These are phyloP conservation scores for Cryptotis parvus DNA, from an alignment of 2,113 vertebrate genomes.

Conservation along the genomic window DNA sequence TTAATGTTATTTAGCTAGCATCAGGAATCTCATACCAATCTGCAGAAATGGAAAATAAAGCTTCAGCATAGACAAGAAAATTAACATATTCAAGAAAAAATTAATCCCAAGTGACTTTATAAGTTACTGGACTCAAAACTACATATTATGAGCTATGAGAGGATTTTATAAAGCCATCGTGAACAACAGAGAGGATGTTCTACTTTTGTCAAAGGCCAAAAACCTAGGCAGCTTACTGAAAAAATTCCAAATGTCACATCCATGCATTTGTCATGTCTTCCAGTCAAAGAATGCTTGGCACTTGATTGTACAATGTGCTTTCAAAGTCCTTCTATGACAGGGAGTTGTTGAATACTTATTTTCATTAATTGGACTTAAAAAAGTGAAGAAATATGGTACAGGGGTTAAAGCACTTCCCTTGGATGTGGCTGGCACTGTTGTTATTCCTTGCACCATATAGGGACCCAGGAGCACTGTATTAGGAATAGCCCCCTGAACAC, in stretches of 20 bases:
- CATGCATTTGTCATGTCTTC: neutral
- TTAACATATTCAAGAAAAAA: constrained; percentile 63
- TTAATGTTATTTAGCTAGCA: constrained; percentile 56
- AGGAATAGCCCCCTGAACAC: too few species aligned
- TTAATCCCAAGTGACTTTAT: constrained; percentile 61
- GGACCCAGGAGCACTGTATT: too few species aligned
- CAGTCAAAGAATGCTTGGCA: neutral
- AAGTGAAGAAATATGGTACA: neutral
- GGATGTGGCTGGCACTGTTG: too few species aligned
- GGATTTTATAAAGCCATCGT: constrained; percentile 50
- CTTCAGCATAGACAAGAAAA: constrained; percentile 59
- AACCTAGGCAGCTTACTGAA: constrained; percentile 7
- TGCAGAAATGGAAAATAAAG: constrained; percentile 45
- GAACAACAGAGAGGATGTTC: neutral
- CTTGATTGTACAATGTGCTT: neutral
- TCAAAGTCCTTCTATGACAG: neutral
- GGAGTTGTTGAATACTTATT: neutral
- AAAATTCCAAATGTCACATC: constrained; percentile 12
- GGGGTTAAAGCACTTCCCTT: too few species aligned
- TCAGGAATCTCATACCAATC: neutral
- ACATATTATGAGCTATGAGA: constrained; percentile 24
- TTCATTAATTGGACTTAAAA: constrained; percentile 24
- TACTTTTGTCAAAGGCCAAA: neutral
- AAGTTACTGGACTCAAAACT: constrained; percentile 54
- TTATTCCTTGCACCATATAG: too few species aligned